These are phyloP conservation scores for Axis porcinus DNA, from an alignment of 2,113 vertebrate genomes.

Conservation along the genomic window DNA sequence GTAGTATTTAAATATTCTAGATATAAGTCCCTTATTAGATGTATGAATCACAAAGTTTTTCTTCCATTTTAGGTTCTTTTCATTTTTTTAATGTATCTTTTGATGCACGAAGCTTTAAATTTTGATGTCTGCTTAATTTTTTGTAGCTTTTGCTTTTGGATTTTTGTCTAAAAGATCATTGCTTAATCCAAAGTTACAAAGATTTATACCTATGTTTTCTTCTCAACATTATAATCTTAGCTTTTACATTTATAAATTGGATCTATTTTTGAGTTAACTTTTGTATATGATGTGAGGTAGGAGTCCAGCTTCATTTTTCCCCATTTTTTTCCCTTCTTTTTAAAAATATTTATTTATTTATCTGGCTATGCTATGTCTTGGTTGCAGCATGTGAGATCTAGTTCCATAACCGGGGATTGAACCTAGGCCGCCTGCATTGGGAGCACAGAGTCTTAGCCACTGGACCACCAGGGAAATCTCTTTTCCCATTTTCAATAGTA, in stretches of 20 bases:
- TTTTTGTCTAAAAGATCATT: not conserved
- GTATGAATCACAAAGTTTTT: not conserved
- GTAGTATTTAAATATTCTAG: not conserved
- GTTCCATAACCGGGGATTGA: not conserved
- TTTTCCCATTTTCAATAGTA: not conserved
- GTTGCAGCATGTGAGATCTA: not conserved
- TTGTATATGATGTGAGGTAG: not conserved
- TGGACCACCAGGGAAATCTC: not conserved
- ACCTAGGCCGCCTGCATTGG: not conserved
- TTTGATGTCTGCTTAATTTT: not conserved
- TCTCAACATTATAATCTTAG: not conserved
- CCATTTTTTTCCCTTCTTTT: not conserved
- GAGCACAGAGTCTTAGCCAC: not conserved
- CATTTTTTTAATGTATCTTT: not conserved
- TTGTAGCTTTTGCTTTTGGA: not conserved
- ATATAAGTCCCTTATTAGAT: not conserved
- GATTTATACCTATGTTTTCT: not conserved
- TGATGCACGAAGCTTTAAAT: not conserved
- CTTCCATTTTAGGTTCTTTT: not conserved
- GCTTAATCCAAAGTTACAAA: not conserved
- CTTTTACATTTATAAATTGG: not conserved
- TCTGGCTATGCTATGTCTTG: not conserved
- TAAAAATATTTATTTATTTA: not conserved
- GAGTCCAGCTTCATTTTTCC: not conserved
- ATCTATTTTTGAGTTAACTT: not conserved